These are phyloP conservation scores for Petroica traversi DNA, from an alignment of 2,113 vertebrate genomes.

Conservation along the genomic window DNA sequence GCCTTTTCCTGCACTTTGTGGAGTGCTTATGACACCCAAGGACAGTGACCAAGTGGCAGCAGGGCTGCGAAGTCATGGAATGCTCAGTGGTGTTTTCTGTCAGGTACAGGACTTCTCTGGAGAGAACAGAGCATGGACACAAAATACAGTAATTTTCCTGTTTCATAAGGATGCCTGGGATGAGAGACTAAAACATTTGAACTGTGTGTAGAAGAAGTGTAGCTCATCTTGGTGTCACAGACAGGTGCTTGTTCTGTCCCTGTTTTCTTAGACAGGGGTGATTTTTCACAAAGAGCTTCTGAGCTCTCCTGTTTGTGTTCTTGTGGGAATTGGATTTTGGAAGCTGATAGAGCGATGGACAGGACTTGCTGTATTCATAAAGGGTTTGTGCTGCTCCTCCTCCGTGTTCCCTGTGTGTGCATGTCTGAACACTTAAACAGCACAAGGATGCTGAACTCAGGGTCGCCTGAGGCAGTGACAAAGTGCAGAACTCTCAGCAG, in stretches of 20 bases:
- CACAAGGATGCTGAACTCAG: not conserved
- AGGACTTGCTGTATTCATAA: not conserved
- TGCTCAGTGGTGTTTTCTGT: not conserved
- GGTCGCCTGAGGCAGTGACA: not conserved
- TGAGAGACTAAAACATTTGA: not conserved
- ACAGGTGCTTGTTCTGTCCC: not conserved
- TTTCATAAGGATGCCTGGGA: not conserved
- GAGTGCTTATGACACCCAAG: accelerated
- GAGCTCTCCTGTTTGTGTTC: not conserved
- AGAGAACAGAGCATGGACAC: not conserved
- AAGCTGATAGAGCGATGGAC: not conserved
- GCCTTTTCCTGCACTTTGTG: not conserved
- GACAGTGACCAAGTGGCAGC: not conserved
- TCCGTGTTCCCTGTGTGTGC: not conserved
- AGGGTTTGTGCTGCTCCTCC: not conserved
- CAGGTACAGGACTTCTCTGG: not conserved
- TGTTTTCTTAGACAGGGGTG: not conserved
- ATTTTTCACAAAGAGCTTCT: not conserved
- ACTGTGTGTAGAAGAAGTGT: not conserved
- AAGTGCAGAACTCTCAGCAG: not conserved
- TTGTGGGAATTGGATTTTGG: not conserved
- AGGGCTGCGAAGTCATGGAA: not conserved
- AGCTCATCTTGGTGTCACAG: not conserved
- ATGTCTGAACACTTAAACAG: not conserved
- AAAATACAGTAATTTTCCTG: not conserved